Evolutionary conservation across 2,888 invertebrate genomes (phyloP).

Genomic region (Chydorus sphaericus): DNA sequence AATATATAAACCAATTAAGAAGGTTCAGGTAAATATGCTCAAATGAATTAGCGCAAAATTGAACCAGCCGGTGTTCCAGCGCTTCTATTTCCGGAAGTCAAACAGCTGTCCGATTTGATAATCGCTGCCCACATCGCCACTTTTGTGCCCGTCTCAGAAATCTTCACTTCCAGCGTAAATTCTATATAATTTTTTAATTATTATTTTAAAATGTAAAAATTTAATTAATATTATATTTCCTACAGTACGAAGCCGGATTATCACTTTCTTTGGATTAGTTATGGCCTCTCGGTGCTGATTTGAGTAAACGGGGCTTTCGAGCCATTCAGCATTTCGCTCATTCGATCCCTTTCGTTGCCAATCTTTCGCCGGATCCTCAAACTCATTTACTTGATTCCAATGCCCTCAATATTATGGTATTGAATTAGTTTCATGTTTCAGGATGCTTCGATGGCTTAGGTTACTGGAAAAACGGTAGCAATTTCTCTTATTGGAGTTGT

Average conservation of each 20-base stretch:
- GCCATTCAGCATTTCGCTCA: neutral
- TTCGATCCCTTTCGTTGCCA: neutral
- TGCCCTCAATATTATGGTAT: conserved; percentile 3
- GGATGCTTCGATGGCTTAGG: no score
- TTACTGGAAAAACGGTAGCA: no score
- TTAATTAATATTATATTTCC: conserved; percentile 3
- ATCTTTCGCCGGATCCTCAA: neutral
- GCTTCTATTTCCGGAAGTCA: neutral
- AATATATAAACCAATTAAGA: no score
- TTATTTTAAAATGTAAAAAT: neutral
- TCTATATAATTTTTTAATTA: neutral
- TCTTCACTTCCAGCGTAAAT: conserved; percentile 1
- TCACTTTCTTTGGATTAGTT: neutral
- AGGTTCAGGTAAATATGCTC: no score
- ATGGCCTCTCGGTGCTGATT: neutral
- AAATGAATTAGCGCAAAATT: no score
- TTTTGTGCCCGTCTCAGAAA: neutral
- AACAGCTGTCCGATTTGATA: neutral
- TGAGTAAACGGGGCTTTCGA: neutral
- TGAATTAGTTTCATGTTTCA: no score
- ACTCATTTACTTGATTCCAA: neutral
- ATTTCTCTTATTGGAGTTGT: no score
- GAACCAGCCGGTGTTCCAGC: no score
- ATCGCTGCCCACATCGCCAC: neutral
- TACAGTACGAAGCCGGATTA: neutral